Conservation (phyloP, 2,888 invertebrate species). For the Apeira syringaria region DNA sequence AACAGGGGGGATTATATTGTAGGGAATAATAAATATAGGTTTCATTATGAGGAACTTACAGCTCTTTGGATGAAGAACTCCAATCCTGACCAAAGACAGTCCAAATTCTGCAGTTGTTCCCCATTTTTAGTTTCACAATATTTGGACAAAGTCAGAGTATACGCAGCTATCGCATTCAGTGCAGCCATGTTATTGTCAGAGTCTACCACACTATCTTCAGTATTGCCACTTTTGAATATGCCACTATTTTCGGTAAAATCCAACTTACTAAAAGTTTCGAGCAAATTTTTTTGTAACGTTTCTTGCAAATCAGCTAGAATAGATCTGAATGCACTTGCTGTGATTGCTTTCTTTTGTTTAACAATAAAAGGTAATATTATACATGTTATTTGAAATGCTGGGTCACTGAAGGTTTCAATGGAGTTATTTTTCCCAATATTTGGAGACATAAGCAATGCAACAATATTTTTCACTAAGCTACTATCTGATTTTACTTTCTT, state of each 20-base stretch:
- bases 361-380: constrained; percentile 65
- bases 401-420: constrained; percentile 61
- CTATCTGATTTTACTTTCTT: constrained; percentile 65
- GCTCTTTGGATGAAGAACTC: constrained; percentile 65
- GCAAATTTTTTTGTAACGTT: constrained; percentile 58
- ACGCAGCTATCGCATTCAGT: constrained; percentile 71
- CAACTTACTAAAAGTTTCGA: constrained; percentile 63
- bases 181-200: constrained; percentile 54
- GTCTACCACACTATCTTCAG: constrained; percentile 53
- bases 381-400: constrained; percentile 69
- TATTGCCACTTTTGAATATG: constrained; percentile 43
- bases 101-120: constrained; percentile 61
- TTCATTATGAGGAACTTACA: constrained; percentile 51
- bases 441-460: constrained; percentile 55
- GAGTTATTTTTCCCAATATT: constrained; percentile 44
- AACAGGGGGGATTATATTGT: too few species aligned
- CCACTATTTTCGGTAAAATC: constrained; percentile 51
- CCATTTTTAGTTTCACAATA: constrained; percentile 64
- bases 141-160: constrained; percentile 63
- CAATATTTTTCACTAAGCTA: constrained; percentile 63
- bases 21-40: too few species aligned
- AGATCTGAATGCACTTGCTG: constrained; percentile 60
- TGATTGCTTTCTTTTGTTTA: constrained; percentile 67
- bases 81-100: constrained; percentile 62
- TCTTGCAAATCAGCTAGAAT: constrained; percentile 72